These are phyloP conservation scores for Callaeas wilsoni DNA, from an alignment of 2,113 vertebrate species.

Conservation along the genomic window DNA sequence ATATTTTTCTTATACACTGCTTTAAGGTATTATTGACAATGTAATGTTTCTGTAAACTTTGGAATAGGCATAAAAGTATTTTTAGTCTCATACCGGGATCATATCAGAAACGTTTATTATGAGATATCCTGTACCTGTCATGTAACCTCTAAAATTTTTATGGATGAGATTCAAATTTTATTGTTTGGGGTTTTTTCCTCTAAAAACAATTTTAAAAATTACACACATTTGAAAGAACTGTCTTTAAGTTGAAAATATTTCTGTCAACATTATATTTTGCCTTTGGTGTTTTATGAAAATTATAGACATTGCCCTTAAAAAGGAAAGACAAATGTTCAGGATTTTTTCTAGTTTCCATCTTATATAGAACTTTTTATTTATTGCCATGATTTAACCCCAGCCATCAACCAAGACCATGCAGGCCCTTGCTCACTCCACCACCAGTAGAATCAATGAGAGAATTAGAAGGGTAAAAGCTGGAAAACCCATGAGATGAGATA, in stretches of 20 bases:
- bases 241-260: neutral
- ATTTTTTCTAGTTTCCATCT: neutral
- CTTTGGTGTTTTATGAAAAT: neutral
- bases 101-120: neutral
- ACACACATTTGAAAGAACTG: neutral
- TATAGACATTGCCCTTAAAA: neutral
- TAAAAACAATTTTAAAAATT: neutral
- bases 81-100: neutral
- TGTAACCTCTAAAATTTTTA: neutral
- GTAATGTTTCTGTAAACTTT: neutral
- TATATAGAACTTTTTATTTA: neutral
- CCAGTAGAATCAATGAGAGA: fast-evolving
- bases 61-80: neutral
- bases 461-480: neutral
- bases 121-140: neutral
- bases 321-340: neutral
- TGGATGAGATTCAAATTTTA: neutral
- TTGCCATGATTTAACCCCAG: neutral
- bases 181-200: fast-evolving
- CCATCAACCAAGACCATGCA: fast-evolving
- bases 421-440: fast-evolving
- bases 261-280: neutral
- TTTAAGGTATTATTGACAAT: neutral
- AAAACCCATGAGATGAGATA: neutral
- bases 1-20: neutral